These are phyloP conservation scores for Drosophila koepferae DNA, from an alignment of 2,888 invertebrate genomes.

Conservation along the genomic window DNA sequence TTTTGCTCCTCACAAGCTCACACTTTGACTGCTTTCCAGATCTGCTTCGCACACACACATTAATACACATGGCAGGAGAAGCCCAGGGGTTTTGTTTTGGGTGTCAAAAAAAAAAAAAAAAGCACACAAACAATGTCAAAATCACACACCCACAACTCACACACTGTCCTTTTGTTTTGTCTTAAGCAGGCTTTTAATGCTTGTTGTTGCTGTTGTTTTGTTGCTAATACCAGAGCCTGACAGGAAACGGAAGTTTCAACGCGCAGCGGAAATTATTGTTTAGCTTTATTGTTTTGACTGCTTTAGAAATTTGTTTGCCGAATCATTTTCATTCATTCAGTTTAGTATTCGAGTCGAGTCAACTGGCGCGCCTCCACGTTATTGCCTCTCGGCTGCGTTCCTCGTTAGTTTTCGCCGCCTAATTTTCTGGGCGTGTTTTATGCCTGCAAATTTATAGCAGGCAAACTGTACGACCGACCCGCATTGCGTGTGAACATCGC, in stretches of 20 bases:
- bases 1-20: background rate
- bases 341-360: slow-evolving; percentile 34
- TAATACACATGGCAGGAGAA: slow-evolving; percentile 21
- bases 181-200: slow-evolving; percentile 59
- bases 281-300: slow-evolving; percentile 76
- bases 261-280: slow-evolving; percentile 77
- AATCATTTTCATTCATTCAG: slow-evolving; percentile 70
- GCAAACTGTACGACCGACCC: slow-evolving; percentile 27
- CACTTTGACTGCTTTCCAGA: too few relatives aligned
- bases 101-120: slow-evolving; percentile 48
- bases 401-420: slow-evolving; percentile 40
- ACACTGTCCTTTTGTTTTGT: slow-evolving; percentile 52
- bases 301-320: slow-evolving; percentile 75
- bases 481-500: slow-evolving; percentile 40
- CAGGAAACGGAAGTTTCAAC: slow-evolving; percentile 77
- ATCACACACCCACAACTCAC: slow-evolving; percentile 29
- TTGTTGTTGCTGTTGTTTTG: slow-evolving; percentile 43
- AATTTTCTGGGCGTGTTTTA: slow-evolving; percentile 66
- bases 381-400: slow-evolving; percentile 13
- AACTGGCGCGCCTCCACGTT: slow-evolving; percentile 14
- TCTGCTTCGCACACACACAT: slow-evolving; percentile 13
- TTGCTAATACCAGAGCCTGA: slow-evolving; percentile 41
- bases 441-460: slow-evolving; percentile 64
- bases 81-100: slow-evolving; percentile 44
- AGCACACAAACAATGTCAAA: slow-evolving; percentile 35